Percentiles rank a stretch among this genome's conserved stretches.
Conservation (phyloP, 2,888 invertebrate species). For the Macrophya annulata region DNA sequence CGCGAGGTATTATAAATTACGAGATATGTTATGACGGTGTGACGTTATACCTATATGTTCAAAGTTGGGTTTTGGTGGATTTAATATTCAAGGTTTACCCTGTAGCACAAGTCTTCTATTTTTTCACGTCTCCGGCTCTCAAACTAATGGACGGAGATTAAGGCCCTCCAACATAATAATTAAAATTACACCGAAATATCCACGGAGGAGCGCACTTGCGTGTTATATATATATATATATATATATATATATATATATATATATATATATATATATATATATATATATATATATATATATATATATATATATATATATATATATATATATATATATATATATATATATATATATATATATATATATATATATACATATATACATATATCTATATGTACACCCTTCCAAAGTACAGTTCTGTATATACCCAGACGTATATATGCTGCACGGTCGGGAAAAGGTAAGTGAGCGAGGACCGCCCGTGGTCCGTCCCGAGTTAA, state of each 20-base stretch:
- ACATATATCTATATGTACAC: background rate
- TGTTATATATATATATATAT: constrained; percentile 27
- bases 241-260: too few species aligned
- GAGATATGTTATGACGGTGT: background rate
- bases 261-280: background rate
- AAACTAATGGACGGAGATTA: constrained; percentile 54
- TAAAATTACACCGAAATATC: constrained; percentile 53
- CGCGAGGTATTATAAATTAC: constrained; percentile 3
- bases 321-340: constrained; percentile 4
- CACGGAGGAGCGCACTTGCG: constrained; percentile 42
- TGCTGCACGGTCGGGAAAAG: too few species aligned
- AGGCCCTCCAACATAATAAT: constrained; percentile 51
- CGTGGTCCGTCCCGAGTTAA: constrained; percentile 37
- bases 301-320: background rate
- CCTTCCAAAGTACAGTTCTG: constrained; percentile 24
- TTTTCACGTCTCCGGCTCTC: constrained; percentile 29
- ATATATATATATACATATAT: constrained; percentile 2
- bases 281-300: background rate
- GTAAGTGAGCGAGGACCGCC: constrained; percentile 31
- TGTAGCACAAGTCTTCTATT: background rate
- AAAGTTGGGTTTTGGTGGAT: constrained; percentile 26
- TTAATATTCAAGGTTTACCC: constrained; percentile 46
- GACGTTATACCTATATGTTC: background rate
- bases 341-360: background rate
- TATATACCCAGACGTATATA: too few species aligned